phyloP scores from a whole-genome alignment of 2,797 vertebrate genomes.

The Tangara arthus region DNA sequence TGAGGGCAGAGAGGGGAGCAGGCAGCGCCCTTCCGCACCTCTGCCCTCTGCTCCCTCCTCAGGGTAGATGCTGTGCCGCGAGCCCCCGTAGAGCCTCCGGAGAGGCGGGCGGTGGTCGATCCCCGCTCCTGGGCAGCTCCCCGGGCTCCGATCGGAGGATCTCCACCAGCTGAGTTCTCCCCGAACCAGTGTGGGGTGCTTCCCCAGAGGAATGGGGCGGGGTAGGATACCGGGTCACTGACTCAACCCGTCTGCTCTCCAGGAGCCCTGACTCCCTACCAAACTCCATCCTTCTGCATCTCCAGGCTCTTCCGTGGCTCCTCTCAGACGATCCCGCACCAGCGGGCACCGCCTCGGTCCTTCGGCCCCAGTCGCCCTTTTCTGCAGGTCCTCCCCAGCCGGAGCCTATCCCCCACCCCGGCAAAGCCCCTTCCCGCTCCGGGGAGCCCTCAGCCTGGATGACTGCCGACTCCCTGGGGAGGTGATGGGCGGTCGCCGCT shows the following conservation, averaged over 20 bases:
- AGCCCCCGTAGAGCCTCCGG: not conserved
- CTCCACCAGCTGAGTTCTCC: not conserved
- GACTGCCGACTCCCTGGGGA: not conserved
- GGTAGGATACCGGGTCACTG: no score
- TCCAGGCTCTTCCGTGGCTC: not conserved
- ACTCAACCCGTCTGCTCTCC: not conserved
- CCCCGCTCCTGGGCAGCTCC: not conserved
- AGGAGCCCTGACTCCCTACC: not conserved
- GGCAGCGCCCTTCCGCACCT: not conserved
- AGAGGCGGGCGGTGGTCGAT: not conserved
- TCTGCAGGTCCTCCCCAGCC: not conserved
- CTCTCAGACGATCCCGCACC: not conserved
- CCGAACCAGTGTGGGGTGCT: not conserved
- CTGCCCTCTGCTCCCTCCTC: not conserved
- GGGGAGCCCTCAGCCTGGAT: not conserved
- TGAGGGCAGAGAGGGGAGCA: not conserved
- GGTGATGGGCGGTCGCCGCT: not conserved
- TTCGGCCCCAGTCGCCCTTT: not conserved
- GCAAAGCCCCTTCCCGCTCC: not conserved
- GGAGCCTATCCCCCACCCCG: no score
- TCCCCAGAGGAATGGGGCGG: fast-evolving
- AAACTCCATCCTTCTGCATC: not conserved
- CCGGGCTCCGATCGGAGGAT: not conserved
- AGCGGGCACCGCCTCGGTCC: not conserved
- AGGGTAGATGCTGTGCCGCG: not conserved